Conservation (phyloP, 2,113 vertebrate species). For the Syngnathus floridae region DNA sequence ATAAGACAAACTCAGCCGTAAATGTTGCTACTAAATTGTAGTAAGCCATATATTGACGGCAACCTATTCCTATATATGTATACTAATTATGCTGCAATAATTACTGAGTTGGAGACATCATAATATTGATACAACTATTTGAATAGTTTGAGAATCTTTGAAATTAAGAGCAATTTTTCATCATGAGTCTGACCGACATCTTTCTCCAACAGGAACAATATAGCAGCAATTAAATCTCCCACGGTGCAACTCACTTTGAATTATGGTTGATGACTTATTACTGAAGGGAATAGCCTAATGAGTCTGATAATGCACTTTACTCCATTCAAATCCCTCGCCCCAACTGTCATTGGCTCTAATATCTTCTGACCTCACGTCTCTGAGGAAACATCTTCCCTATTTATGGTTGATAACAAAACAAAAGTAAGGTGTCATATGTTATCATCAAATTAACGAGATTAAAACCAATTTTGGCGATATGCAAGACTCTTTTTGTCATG, state of each 20-base stretch:
- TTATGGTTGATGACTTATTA: conserved; percentile 31
- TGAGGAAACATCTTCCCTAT: conserved; percentile 24
- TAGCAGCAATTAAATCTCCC: conserved; percentile 18
- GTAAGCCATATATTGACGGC: background rate
- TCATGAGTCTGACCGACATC: conserved; percentile 11
- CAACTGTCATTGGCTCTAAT: conserved; percentile 23
- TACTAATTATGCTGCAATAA: background rate
- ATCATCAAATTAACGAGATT: conserved; percentile 13
- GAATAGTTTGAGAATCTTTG: conserved; percentile 1
- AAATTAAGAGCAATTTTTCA: conserved; percentile 6
- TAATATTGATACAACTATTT: background rate
- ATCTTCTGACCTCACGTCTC: conserved; percentile 28
- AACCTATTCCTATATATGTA: background rate
- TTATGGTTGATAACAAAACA: conserved; percentile 10
- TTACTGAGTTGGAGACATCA: background rate
- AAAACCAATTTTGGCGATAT: conserved; percentile 8
- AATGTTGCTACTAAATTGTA: background rate
- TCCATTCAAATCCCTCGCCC: conserved; percentile 36
- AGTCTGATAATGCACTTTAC: conserved; percentile 35
- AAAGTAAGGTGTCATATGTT: background rate
- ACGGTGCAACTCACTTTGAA: conserved; percentile 27
- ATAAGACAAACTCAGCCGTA: background rate
- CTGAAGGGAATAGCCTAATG: conserved; percentile 29
- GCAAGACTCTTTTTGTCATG: conserved; percentile 3
- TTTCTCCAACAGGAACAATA: conserved; percentile 15